Evolutionary conservation across 2,888 invertebrate species (phyloP).

Genomic region (Melanostoma mellinum): DNA sequence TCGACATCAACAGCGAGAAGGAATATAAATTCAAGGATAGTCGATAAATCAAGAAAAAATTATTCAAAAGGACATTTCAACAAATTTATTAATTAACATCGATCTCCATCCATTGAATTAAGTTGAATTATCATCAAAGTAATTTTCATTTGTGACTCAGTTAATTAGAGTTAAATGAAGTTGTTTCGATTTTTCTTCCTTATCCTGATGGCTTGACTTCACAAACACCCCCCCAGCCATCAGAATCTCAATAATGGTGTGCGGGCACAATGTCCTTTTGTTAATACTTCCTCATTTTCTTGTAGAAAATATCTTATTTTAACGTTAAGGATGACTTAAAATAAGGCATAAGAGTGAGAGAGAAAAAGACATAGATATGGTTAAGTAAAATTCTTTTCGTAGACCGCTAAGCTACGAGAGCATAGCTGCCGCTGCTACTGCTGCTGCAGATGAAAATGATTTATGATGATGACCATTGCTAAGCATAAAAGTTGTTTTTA

Average conservation of each 20-base stretch:
- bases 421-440: not conserved
- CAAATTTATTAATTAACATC: slow-evolving; percentile 57
- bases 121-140: slow-evolving; percentile 37
- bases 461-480: slow-evolving; percentile 72
- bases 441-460: slow-evolving; percentile 67
- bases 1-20: not conserved
- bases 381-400: too few species aligned
- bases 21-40: not conserved
- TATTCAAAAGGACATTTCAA: slow-evolving; percentile 33
- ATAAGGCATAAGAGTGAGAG: slow-evolving; percentile 8
- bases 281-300: slow-evolving; percentile 63
- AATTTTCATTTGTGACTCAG: slow-evolving; percentile 60
- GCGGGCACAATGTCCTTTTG: not conserved
- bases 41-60: slow-evolving; percentile 32
- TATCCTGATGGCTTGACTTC: slow-evolving; percentile 14
- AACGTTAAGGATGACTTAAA: slow-evolving; percentile 6
- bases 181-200: slow-evolving; percentile 45
- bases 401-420: too few species aligned
- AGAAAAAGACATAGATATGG: not conserved
- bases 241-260: not conserved
- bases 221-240: slow-evolving; percentile 2
- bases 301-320: not conserved
- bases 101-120: slow-evolving; percentile 34
- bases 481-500: slow-evolving; percentile 55
- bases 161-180: slow-evolving; percentile 60